A percentile compares a stretch with the other conserved stretches of the same genome.
These are phyloP conservation scores for Arothron firmamentum DNA, from an alignment of 2,113 vertebrate species.

Conservation along the genomic window DNA sequence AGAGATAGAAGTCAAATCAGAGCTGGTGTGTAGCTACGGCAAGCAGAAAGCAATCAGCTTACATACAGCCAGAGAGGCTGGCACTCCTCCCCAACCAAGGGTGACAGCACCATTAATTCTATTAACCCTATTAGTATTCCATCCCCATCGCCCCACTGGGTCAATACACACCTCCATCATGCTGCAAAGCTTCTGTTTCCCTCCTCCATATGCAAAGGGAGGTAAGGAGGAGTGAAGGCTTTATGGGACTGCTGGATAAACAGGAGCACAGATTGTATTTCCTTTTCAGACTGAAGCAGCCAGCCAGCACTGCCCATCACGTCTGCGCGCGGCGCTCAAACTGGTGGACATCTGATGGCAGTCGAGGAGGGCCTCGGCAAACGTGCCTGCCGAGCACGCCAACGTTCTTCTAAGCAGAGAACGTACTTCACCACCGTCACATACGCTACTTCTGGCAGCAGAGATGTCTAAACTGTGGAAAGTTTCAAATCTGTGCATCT, in stretches of 20 bases:
- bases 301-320: constrained; percentile 5
- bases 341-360: too few species aligned
- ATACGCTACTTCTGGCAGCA: too few species aligned
- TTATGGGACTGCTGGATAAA: constrained; percentile 32
- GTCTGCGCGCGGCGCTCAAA: too few species aligned
- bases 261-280: constrained; percentile 16
- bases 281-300: constrained; percentile 9
- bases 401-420: not conserved
- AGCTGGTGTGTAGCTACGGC: constrained; percentile 13
- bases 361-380: not conserved
- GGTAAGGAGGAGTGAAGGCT: constrained; percentile 7
- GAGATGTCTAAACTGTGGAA: too few species aligned
- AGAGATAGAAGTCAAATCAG: constrained; percentile 1
- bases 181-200: constrained; percentile 35
- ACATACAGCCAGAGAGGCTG: constrained; percentile 20
- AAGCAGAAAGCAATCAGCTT: constrained; percentile 31
- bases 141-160: constrained; percentile 49
- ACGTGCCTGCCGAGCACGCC: not conserved
- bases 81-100: constrained; percentile 44
- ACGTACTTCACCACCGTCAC: too few species aligned
- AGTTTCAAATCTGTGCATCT: too few species aligned
- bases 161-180: constrained; percentile 67
- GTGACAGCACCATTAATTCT: constrained; percentile 69
- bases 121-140: constrained; percentile 71
- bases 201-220: constrained; percentile 37